These are phyloP conservation scores for Philhelius pedissequus DNA, from an alignment of 2,888 invertebrate genomes.

Conservation along the genomic window DNA sequence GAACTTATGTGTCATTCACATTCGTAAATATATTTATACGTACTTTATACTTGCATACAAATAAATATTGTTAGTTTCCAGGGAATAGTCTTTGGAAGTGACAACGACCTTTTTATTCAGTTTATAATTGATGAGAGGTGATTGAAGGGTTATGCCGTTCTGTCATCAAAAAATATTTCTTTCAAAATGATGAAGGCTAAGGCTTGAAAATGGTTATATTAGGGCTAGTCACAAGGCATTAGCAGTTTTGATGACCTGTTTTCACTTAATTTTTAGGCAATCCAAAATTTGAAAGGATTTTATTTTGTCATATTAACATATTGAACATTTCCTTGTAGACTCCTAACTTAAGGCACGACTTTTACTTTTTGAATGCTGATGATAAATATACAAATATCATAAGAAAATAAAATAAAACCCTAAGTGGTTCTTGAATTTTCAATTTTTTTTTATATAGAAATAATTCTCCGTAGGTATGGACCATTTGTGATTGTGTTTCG, in stretches of 20 bases:
- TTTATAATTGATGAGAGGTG: background rate
- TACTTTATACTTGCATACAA: background rate
- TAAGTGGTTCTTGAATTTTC: too few relatives aligned
- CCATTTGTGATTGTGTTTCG: too few relatives aligned
- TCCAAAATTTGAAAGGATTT: too few relatives aligned
- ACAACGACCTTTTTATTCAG: background rate
- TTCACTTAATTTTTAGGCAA: background rate
- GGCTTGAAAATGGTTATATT: background rate
- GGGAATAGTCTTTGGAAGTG: background rate
- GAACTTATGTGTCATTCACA: conserved; percentile 50
- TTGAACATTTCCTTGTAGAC: too few relatives aligned
- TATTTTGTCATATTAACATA: too few relatives aligned
- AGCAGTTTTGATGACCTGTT: background rate
- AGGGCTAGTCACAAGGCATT: background rate
- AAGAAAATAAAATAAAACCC: too few relatives aligned
- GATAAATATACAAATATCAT: too few relatives aligned
- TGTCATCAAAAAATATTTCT: background rate
- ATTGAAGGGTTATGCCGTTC: background rate
- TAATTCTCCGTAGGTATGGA: too few relatives aligned
- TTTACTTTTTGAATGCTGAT: too few relatives aligned
- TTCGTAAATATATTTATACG: background rate
- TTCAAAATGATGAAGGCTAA: background rate
- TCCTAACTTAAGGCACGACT: too few relatives aligned
- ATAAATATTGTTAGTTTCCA: background rate
- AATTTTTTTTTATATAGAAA: too few relatives aligned